Conservation (phyloP, 2,797 vertebrate species). For the Pogonophryne albipinna region DNA sequence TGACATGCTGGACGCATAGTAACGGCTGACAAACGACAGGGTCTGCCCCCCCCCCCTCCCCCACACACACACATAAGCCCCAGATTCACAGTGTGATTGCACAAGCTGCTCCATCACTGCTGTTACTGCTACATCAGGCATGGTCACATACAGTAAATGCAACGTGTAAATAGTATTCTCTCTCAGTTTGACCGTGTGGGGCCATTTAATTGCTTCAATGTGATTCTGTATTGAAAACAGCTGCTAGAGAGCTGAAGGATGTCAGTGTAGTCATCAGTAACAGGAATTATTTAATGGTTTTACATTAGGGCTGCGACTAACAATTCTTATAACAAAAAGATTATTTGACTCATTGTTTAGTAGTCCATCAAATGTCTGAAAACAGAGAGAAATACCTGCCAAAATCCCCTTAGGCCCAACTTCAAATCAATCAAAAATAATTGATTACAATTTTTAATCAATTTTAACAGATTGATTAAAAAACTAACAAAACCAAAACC, state of each 20-base stretch:
- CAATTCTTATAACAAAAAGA: not conserved
- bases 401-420: too few relatives aligned
- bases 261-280: not conserved
- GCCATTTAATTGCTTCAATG: not conserved
- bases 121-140: not conserved
- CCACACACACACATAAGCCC: not conserved
- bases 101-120: conserved; percentile 4
- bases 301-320: not conserved
- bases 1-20: conserved; percentile 32
- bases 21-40: conserved; percentile 23
- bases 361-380: not conserved
- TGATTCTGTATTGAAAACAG: too few relatives aligned
- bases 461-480: too few relatives aligned
- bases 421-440: too few relatives aligned
- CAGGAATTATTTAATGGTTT: not conserved
- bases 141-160: not conserved
- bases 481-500: too few relatives aligned
- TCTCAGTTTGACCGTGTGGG: not conserved
- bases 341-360: not conserved
- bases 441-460: too few relatives aligned
- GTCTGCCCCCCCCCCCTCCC: not conserved
- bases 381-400: not conserved
- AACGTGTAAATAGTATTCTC: not conserved
- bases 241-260: not conserved
- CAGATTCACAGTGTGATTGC: not conserved